phyloP scores from a whole-genome alignment of 1,140 invertebrate genomes.

The Trigoniulus corallinus region DNA sequence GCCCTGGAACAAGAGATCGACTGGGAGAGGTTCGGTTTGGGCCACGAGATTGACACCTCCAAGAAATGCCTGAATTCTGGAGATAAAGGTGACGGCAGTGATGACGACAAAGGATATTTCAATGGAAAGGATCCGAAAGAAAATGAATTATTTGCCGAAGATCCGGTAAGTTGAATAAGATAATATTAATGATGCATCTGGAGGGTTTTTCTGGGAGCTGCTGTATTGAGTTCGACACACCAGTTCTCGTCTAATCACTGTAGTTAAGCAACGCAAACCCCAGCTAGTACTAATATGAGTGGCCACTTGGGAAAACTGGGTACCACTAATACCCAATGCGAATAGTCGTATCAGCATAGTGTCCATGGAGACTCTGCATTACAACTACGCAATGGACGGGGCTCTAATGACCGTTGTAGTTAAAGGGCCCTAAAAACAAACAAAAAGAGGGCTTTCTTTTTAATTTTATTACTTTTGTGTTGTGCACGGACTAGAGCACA shows the following conservation, averaged over 20 bases:
- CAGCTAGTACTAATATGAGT: too few species aligned
- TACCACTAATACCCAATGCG: too few species aligned
- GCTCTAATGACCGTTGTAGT: too few species aligned
- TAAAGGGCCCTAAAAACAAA: too few species aligned
- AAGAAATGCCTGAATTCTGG: slow-evolving; percentile 1
- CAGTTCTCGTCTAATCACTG: too few species aligned
- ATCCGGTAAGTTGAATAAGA: slow-evolving; percentile 14
- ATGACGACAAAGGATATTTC: slow-evolving; percentile 6
- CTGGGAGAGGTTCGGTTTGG: slow-evolving; percentile 12
- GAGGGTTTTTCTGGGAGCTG: not conserved
- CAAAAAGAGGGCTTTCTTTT: not conserved
- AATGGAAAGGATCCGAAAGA: slow-evolving; percentile 5
- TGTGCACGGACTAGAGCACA: slow-evolving; percentile 12
- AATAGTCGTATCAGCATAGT: not conserved
- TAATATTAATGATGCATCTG: too few species aligned
- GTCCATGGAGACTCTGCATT: too few species aligned
- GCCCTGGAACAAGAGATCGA: not conserved
- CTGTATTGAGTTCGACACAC: too few species aligned
- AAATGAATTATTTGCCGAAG: slow-evolving; percentile 13
- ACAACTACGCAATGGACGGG: too few species aligned
- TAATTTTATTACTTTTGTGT: not conserved
- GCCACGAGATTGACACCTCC: slow-evolving; percentile 1
- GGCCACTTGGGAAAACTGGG: too few species aligned
- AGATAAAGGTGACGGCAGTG: not conserved
- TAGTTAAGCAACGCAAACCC: too few species aligned